Evolutionary conservation across 2,797 vertebrate species (phyloP).

Genomic region (Manis javanica): DNA sequence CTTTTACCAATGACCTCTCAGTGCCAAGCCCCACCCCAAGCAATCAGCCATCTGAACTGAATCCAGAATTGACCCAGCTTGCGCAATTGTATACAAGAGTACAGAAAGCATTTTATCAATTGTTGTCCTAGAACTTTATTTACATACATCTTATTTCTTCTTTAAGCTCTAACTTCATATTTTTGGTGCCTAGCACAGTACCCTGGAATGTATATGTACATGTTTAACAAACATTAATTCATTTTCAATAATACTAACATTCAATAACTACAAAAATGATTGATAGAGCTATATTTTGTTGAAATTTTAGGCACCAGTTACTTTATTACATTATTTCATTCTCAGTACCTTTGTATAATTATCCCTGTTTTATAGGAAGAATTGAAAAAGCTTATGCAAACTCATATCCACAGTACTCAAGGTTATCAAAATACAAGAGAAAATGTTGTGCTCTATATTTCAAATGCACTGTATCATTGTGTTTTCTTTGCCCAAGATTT

Average conservation of each 20-base stretch:
- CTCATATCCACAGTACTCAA: neutral
- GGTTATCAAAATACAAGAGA: neutral
- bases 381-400: neutral
- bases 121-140: neutral
- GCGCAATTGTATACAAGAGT: neutral
- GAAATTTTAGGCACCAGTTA: neutral
- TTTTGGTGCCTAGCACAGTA: neutral
- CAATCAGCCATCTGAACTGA: rapidly evolving
- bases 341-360: neutral
- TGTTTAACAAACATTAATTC: neutral
- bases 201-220: neutral
- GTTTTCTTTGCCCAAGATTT: neutral
- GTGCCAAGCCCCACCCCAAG: neutral
- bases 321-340: neutral
- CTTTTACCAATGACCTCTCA: neutral
- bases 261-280: neutral
- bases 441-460: neutral
- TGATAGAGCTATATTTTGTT: neutral
- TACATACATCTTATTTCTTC: neutral
- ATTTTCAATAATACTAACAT: neutral
- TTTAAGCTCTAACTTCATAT: neutral
- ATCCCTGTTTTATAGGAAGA: neutral
- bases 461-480: neutral
- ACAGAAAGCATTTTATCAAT: neutral
- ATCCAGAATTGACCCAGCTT: neutral